phyloP scores from a whole-genome alignment of 2,797 vertebrate species.

The Sciaenops ocellatus region DNA sequence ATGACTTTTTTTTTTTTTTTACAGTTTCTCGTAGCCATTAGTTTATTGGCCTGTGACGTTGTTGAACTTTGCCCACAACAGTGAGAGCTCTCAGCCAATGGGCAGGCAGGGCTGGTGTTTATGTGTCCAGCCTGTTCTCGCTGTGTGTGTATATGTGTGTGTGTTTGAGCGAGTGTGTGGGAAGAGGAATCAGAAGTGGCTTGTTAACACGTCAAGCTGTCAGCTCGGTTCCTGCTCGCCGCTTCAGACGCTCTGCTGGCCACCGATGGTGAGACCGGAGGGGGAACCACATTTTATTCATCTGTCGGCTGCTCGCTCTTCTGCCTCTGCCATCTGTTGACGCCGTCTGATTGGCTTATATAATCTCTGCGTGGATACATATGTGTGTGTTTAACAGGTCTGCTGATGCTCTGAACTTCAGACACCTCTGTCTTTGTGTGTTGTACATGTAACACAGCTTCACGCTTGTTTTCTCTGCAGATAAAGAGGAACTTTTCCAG shows the following conservation, averaged over 20 bases:
- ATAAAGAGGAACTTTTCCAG: constrained; percentile 95
- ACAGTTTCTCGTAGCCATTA: constrained; percentile 36
- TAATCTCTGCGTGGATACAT: constrained; percentile 21
- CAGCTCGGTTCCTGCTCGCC: constrained; percentile 14
- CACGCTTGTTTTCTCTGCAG: constrained; percentile 76
- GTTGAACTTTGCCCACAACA: constrained; percentile 74
- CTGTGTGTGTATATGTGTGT: too few relatives aligned
- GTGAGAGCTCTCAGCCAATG: constrained; percentile 42
- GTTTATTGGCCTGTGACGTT: constrained; percentile 67
- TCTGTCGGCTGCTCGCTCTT: constrained; percentile 1
- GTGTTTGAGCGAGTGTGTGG: constrained; percentile 32
- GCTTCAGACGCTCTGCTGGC: constrained; percentile 18
- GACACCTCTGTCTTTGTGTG: not conserved
- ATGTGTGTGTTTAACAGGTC: not conserved
- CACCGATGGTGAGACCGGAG: constrained; percentile 19
- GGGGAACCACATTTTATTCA: constrained; percentile 11
- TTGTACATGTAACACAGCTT: constrained; percentile 33
- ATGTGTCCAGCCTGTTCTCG: not conserved
- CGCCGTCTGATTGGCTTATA: constrained; percentile 28
- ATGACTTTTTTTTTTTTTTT: constrained; percentile 11
- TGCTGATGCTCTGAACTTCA: not conserved
- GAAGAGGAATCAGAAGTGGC: constrained; percentile 29
- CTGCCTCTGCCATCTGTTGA: constrained; percentile 34
- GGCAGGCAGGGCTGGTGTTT: constrained; percentile 31
- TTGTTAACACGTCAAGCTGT: constrained; percentile 50